Conservation (phyloP, 2,888 invertebrate species). For the Phyto melanocephala region DNA sequence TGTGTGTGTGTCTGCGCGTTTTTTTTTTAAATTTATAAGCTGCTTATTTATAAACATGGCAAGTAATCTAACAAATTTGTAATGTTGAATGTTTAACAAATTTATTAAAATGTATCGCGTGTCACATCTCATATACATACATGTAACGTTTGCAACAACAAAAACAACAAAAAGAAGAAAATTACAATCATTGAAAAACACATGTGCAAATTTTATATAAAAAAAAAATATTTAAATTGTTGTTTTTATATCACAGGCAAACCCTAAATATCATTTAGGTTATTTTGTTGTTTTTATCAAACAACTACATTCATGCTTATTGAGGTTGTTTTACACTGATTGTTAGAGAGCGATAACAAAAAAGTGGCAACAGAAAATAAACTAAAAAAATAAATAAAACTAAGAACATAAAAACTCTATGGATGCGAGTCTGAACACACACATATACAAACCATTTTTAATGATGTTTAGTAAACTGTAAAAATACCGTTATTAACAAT, state of each 20-base stretch:
- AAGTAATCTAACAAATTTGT: conserved; percentile 56
- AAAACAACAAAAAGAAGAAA: not conserved
- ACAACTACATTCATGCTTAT: conserved; percentile 4
- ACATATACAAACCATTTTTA: conserved; percentile 44
- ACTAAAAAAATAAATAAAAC: not conserved
- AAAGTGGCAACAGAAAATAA: not conserved
- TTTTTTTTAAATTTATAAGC: conserved; percentile 19
- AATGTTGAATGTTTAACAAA: conserved; percentile 54
- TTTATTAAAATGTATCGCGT: conserved; percentile 66
- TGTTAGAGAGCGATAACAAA: conserved; percentile 37
- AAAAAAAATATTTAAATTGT: not conserved
- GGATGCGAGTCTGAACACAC: not conserved
- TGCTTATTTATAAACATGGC: conserved; percentile 43
- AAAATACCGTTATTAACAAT: conserved; percentile 58
- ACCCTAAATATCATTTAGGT: conserved; percentile 13
- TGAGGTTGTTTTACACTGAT: conserved; percentile 48
- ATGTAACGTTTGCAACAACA: not conserved
- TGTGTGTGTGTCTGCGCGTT: not conserved
- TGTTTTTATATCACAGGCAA: conserved; percentile 8
- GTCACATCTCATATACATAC: conserved; percentile 53
- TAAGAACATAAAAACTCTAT: not conserved
- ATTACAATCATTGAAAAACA: conserved; percentile 4
- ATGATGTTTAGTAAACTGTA: conserved; percentile 51
- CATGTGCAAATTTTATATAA: not conserved
- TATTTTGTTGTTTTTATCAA: conserved; percentile 10